These are phyloP conservation scores for Dendrophyllia cribrosa DNA, from an alignment of 64 coral and sea anemone species.

Conservation along the genomic window DNA sequence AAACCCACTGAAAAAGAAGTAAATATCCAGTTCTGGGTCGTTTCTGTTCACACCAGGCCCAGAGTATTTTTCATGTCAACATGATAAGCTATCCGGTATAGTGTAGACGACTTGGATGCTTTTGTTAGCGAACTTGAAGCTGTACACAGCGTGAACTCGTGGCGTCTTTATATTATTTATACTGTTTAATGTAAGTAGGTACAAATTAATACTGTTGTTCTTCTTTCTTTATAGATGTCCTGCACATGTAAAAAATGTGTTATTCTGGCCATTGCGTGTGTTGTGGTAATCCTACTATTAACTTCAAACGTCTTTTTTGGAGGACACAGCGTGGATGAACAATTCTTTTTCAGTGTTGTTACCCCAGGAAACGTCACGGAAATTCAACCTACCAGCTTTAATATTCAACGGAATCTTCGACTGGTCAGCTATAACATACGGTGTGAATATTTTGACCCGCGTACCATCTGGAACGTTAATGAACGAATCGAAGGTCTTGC, in stretches of 20 bases:
- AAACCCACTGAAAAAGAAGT: too few species aligned
- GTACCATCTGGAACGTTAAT: not conserved
- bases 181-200: too few species aligned
- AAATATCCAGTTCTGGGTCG: too few species aligned
- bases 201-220: too few species aligned
- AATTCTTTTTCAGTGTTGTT: not conserved
- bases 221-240: not conserved
- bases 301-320: not conserved
- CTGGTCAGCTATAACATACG: slow-evolving; percentile 58
- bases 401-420: not conserved
- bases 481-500: slow-evolving; percentile 37
- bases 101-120: too few species aligned
- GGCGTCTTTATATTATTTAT: too few species aligned
- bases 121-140: too few species aligned
- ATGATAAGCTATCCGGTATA: too few species aligned
- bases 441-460: slow-evolving; percentile 39
- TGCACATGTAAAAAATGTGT: not conserved
- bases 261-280: not conserved
- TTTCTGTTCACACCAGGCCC: too few species aligned
- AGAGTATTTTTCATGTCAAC: too few species aligned
- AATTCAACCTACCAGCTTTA: not conserved
- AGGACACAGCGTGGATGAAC: not conserved
- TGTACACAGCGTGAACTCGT: too few species aligned
- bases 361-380: not conserved
- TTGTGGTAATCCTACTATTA: not conserved